Evolutionary conservation across 37 sponge, comb jelly and placozoan genomes (phyloP).

Genomic region (Agelas oroides): DNA sequence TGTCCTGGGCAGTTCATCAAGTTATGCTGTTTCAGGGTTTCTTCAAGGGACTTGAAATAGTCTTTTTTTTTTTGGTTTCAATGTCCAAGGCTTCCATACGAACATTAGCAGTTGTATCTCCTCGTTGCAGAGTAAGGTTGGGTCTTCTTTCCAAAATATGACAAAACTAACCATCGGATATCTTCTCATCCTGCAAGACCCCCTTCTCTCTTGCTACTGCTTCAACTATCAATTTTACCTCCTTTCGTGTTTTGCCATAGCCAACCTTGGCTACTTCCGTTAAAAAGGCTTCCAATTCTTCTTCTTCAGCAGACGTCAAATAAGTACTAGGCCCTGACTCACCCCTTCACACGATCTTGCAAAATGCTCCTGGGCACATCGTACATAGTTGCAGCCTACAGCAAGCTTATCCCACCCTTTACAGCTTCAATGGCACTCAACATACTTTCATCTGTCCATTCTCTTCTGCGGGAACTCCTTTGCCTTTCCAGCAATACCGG

Average conservation of each 20-base stretch:
- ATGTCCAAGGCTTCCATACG: slow-evolving; percentile 30
- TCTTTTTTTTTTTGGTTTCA: no score
- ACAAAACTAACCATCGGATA: slow-evolving; percentile 46
- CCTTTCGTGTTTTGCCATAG: slow-evolving; percentile 48
- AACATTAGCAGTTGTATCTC: slow-evolving; percentile 29
- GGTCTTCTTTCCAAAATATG: slow-evolving; percentile 28
- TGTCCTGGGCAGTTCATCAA: no score
- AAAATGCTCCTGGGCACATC: slow-evolving; percentile 23
- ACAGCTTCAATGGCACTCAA: slow-evolving; percentile 3
- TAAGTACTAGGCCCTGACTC: slow-evolving; percentile 33
- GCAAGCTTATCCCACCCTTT: not conserved
- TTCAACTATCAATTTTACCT: slow-evolving; percentile 24
- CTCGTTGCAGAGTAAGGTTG: slow-evolving; percentile 21
- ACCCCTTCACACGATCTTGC: not conserved
- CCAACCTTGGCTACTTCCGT: slow-evolving; percentile 28
- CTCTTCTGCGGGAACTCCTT: no score
- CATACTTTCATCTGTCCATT: slow-evolving; percentile 27
- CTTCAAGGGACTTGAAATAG: no score
- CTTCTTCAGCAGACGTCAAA: slow-evolving; percentile 15
- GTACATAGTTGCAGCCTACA: not conserved
- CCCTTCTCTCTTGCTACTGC: slow-evolving; percentile 41
- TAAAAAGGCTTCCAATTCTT: slow-evolving; percentile 12
- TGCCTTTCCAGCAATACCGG: no score
- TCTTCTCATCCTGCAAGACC: not conserved
- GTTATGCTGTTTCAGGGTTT: no score